Evolutionary conservation across 2,797 vertebrate species (phyloP), one percentile per base, ranked within the genome.

Genomic region (Gymnoscopelus braueri): DNA sequence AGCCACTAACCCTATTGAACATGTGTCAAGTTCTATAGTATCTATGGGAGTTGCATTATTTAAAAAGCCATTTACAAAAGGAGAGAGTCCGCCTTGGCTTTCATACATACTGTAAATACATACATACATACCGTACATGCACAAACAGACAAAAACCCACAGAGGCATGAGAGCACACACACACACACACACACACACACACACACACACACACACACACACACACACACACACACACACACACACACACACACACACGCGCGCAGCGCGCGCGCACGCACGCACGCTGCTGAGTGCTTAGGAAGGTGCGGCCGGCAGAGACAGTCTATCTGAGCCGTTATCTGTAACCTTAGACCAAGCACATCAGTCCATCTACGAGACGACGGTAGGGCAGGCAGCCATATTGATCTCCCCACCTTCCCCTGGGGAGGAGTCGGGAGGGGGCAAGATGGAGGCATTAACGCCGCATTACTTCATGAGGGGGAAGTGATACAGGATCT

Each of bases 31-130:
- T 79, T 84, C 67, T 79, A 44, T 7, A 44, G 39, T 44, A 81
- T 93, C 92, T 86, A 85, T 81, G 80, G 78, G 50, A 73, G 67
- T 79, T 94, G 26, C 93, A 94, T 94, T 89, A 94, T 94, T 94
- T 86, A 94, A 67, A 75, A 81, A 67, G 72, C 74, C 80, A 81
- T 90, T 90, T 83, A 84, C 63, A 84, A 67, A 56, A 0, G 6
- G 56, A 74, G 65, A 77, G 75, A 76, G 74, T 55, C 65, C 67
- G 72, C 14, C 26, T 29, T 26, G 0, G 0, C 62, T 67, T 44
- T 19, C 39, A n/a, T 44, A 59, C 32, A 13, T 7, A 14, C 58
- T 35, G 35, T 14, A 29, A 7, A 60, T 26, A 56, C 54, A 58
- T 26, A n/a, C n/a, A n/a, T n/a, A 13, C 44, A 35, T 5, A 39